These are phyloP conservation scores for Drosophila bifasciata DNA, from an alignment of 1,140 invertebrate genomes.

Conservation along the genomic window DNA sequence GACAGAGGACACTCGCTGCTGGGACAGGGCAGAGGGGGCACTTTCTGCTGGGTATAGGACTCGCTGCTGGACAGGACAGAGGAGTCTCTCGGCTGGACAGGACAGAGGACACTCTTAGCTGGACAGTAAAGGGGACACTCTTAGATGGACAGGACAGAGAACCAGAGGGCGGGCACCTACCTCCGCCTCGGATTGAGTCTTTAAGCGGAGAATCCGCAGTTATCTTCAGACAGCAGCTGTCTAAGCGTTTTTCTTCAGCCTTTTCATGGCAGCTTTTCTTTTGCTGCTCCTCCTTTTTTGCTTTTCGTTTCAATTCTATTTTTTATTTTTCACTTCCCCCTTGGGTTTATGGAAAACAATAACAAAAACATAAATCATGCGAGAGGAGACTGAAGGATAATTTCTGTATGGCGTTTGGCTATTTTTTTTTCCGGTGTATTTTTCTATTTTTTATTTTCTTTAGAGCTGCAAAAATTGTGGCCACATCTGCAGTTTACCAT, in stretches of 20 bases:
- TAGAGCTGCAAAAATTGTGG: slow-evolving; percentile 20
- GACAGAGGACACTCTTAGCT: no score
- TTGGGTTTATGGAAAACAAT: slow-evolving; percentile 68
- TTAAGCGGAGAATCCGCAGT: slow-evolving; percentile 43
- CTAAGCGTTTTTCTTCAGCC: neutral
- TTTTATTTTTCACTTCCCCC: slow-evolving; percentile 16
- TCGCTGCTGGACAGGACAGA: no score
- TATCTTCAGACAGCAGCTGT: slow-evolving; percentile 57
- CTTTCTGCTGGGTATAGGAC: neutral
- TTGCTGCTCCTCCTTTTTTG: slow-evolving; percentile 6
- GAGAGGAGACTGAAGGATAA: slow-evolving; percentile 51
- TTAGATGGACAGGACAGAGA: neutral
- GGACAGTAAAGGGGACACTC: no score
- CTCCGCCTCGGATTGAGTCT: slow-evolving; percentile 63
- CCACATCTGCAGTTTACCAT: slow-evolving; percentile 70
- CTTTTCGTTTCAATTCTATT: slow-evolving; percentile 12
- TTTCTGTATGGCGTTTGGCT: slow-evolving; percentile 44
- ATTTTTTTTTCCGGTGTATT: slow-evolving; percentile 53
- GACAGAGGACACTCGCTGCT: neutral
- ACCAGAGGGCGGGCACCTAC: no score
- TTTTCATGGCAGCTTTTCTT: slow-evolving; percentile 5
- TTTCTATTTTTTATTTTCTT: no score
- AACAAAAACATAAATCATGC: slow-evolving; percentile 77
- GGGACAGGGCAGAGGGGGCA: no score
- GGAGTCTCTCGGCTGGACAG: neutral